Evolutionary conservation across 2,797 vertebrate genomes (phyloP).

Genomic region (Neosalanx taihuensis): DNA sequence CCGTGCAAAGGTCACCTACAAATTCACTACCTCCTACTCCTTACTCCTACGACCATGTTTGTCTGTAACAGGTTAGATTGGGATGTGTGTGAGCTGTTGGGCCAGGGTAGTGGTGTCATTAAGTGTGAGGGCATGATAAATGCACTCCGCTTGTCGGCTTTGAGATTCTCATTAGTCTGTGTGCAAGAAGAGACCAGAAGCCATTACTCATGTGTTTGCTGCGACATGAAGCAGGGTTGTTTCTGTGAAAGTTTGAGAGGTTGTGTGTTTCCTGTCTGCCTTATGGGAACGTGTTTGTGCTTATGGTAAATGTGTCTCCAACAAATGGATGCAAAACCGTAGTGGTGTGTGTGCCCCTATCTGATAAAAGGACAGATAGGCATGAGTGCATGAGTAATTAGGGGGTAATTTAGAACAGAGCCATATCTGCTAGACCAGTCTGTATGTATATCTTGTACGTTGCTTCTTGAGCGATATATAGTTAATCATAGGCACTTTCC

Average conservation of each 20-base stretch:
- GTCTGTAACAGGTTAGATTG: constrained; percentile 44
- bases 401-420: no score
- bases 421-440: no score
- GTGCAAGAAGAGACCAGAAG: constrained; percentile 65
- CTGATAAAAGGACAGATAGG: no score
- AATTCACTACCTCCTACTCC: constrained; percentile 7
- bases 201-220: constrained; percentile 69
- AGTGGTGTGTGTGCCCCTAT: constrained; percentile 2
- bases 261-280: constrained; percentile 11
- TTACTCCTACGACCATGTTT: constrained; percentile 45
- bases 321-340: background rate
- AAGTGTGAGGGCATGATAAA: constrained; percentile 71
- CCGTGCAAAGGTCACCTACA: background rate
- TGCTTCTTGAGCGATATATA: constrained; percentile 17
- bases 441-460: no score
- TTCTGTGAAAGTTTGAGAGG: constrained; percentile 28
- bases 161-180: constrained; percentile 79
- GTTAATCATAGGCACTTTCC: constrained; percentile 23
- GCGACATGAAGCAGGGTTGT: constrained; percentile 54
- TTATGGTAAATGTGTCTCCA: background rate
- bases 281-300: constrained; percentile 3
- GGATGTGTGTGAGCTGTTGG: constrained; percentile 45
- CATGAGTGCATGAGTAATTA: no score
- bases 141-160: constrained; percentile 73
- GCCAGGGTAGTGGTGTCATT: constrained; percentile 61